Evolutionary conservation across 2,113 vertebrate genomes (phyloP).

Genomic region (Lethenteron camtschaticum): DNA sequence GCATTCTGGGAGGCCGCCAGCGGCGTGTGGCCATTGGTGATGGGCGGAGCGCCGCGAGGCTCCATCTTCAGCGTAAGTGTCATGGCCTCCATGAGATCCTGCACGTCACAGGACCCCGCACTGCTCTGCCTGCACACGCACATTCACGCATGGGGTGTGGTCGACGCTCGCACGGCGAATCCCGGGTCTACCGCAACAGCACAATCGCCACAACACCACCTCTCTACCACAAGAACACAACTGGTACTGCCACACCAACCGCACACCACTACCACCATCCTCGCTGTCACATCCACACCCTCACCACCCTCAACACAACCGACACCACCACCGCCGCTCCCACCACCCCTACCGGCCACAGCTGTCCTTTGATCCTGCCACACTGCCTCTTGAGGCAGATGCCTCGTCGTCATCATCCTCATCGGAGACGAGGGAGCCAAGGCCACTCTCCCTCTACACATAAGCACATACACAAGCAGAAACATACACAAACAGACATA

Average conservation of each 20-base stretch:
- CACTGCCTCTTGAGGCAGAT: too few species aligned
- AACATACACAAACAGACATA: too few species aligned
- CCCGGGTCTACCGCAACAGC: background rate
- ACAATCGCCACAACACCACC: background rate
- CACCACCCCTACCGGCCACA: too few species aligned
- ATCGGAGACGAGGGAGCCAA: too few species aligned
- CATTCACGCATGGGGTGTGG: background rate
- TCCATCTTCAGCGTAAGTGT: conserved; percentile 63
- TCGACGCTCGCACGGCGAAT: background rate
- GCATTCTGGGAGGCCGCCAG: conserved; percentile 17
- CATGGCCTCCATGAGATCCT: conserved; percentile 76
- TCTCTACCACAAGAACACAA: background rate
- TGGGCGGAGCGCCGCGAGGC: conserved; percentile 20
- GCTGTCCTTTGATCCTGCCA: too few species aligned
- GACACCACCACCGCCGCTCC: too few species aligned
- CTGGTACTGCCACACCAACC: background rate
- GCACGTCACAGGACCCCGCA: conserved; percentile 42
- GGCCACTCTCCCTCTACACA: too few species aligned
- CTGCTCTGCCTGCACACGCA: conserved; percentile 25
- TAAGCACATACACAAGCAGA: too few species aligned
- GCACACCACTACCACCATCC: background rate
- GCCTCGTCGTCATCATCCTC: too few species aligned
- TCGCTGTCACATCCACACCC: background rate
- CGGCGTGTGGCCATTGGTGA: conserved; percentile 15
- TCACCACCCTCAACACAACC: too few species aligned